phyloP scores from a whole-genome alignment of 2,113 vertebrate species.

The Saccopteryx bilineata region DNA sequence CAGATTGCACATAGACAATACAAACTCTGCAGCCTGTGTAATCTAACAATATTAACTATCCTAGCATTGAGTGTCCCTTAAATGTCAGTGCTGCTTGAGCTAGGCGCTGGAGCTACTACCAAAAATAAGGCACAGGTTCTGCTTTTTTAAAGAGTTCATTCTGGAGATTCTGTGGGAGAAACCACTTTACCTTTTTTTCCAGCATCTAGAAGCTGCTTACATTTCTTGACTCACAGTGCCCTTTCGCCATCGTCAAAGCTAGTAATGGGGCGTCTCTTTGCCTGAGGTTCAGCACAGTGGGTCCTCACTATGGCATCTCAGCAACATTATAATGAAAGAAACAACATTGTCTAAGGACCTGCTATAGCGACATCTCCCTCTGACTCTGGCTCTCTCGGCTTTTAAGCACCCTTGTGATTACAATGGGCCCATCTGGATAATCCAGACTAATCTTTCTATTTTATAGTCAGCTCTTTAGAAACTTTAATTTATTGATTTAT shows the following conservation, averaged over 20 bases:
- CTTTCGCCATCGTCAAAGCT: not conserved
- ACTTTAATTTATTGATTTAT: not conserved
- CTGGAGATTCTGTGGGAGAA: not conserved
- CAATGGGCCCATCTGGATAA: not conserved
- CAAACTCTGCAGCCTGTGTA: not conserved
- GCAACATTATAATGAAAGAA: not conserved
- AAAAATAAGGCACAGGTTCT: not conserved
- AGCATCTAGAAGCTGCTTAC: not conserved
- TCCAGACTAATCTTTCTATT: not conserved
- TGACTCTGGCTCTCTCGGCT: not conserved
- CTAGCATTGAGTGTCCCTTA: not conserved
- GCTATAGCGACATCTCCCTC: not conserved
- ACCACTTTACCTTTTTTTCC: not conserved
- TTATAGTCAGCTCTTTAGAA: not conserved
- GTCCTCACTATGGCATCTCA: not conserved
- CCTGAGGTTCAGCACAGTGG: not conserved
- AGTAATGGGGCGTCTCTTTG: not conserved
- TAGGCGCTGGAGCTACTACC: not conserved
- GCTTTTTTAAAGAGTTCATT: not conserved
- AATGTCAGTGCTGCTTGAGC: not conserved
- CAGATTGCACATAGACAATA: not conserved
- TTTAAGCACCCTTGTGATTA: slow-evolving; percentile 2
- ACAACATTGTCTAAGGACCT: too few relatives aligned
- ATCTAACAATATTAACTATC: not conserved
- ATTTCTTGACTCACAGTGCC: not conserved